phyloP scores from a whole-genome alignment of 2,888 invertebrate species.

The Mechanitis messenoides region DNA sequence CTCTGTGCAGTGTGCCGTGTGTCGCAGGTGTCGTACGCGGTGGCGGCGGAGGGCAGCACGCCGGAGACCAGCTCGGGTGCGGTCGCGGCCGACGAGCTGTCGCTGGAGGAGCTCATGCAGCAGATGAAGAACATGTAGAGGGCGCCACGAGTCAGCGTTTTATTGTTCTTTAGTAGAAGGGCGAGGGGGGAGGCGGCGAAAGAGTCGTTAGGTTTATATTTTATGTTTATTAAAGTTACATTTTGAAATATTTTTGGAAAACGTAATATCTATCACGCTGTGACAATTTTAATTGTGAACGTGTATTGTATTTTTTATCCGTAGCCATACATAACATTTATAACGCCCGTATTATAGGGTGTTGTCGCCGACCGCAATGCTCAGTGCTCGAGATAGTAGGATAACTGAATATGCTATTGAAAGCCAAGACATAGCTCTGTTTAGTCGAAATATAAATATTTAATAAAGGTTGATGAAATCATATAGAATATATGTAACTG shows the following conservation, averaged over 20 bases:
- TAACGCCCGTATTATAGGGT: no score
- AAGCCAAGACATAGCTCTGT: no score
- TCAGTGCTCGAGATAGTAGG: no score
- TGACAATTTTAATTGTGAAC: not conserved
- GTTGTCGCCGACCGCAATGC: no score
- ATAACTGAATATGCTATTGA: no score
- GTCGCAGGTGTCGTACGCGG: slow-evolving; percentile 83
- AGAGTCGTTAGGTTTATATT: not conserved
- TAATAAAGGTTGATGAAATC: no score
- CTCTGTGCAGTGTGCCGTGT: slow-evolving; percentile 12
- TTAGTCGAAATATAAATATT: no score
- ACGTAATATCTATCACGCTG: not conserved
- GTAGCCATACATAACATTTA: no score
- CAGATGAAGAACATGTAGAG: slow-evolving; percentile 91
- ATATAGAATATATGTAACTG: no score
- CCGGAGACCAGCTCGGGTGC: slow-evolving; percentile 64
- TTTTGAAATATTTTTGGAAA: not conserved
- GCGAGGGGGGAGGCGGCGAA: not conserved
- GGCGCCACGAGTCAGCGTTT: not conserved
- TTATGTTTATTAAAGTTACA: not conserved
- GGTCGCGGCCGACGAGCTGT: slow-evolving; percentile 75
- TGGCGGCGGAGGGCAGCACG: slow-evolving; percentile 71
- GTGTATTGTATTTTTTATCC: no score
- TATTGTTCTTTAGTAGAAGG: not conserved
- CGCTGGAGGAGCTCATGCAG: slow-evolving; percentile 93